Conservation (phyloP, 1,140 invertebrate species). For the Notospermus geniculatus region DNA sequence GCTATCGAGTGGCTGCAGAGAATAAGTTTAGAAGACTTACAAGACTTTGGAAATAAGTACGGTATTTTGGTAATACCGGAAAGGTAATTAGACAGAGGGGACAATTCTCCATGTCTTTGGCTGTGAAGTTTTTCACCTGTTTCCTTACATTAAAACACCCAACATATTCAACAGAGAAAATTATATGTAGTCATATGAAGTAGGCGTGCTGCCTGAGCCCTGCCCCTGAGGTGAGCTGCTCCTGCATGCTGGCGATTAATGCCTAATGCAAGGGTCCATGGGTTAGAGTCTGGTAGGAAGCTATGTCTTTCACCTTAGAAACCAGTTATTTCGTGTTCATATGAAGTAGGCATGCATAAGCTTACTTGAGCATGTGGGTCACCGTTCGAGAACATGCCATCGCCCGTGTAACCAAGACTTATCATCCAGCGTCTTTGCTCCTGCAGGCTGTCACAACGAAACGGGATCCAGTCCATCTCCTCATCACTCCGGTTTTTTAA, state of each 20-base stretch:
- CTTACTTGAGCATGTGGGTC: not conserved
- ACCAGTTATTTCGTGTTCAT: no score
- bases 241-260: no score
- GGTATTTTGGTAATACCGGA: not conserved
- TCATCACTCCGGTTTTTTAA: no score
- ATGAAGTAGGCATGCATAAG: not conserved
- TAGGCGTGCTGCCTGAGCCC: no score
- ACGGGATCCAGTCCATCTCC: not conserved
- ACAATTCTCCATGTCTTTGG: no score
- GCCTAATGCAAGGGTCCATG: no score
- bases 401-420: not conserved
- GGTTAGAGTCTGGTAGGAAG: no score
- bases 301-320: no score
- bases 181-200: no score
- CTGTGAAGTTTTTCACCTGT: no score
- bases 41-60: not conserved
- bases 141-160: not conserved
- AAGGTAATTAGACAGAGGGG: no score
- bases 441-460: not conserved
- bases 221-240: no score
- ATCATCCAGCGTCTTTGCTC: slow-evolving; percentile 2
- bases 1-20: slow-evolving; percentile 2
- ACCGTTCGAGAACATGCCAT: slow-evolving; percentile 6
- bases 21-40: not conserved
- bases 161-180: not conserved